Evolutionary conservation across 1,140 invertebrate species (phyloP).

Genomic region (Trachymyrmex cornetzi): DNA sequence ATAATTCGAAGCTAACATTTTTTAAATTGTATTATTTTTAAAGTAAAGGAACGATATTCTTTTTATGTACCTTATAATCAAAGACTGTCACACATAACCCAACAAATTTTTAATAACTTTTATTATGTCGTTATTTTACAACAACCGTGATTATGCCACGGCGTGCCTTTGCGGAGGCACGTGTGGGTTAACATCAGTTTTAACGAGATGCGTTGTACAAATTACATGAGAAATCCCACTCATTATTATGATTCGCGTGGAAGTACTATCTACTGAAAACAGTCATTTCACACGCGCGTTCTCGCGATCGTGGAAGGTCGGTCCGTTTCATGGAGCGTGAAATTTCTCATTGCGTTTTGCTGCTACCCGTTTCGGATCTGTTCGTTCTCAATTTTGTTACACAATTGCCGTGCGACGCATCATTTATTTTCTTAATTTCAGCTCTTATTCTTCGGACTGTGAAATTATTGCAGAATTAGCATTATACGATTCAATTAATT

Average conservation of each 20-base stretch:
- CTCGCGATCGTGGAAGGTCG: constrained; percentile 59
- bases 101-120: neutral
- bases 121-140: neutral
- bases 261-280: constrained; percentile 56
- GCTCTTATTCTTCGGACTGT: neutral
- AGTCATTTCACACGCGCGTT: constrained; percentile 47
- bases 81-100: neutral
- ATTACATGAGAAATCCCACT: neutral
- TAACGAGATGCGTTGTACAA: constrained; percentile 9
- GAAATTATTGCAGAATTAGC: constrained; percentile 21
- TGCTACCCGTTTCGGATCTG: neutral
- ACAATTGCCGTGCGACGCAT: constrained; percentile 8
- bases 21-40: too few relatives aligned
- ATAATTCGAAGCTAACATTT: too few relatives aligned
- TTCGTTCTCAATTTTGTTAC: neutral
- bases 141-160: neutral
- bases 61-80: neutral
- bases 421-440: neutral
- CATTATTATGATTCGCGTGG: constrained; percentile 34
- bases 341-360: constrained; percentile 48
- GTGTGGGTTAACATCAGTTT: constrained; percentile 8
- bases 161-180: neutral
- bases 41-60: too few relatives aligned
- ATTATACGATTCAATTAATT: constrained; percentile 25
- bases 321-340: constrained; percentile 70